Percentiles rank a stretch among this genome's conserved stretches.
phyloP scores from a whole-genome alignment of 2,113 vertebrate species.

The Channa argus region DNA sequence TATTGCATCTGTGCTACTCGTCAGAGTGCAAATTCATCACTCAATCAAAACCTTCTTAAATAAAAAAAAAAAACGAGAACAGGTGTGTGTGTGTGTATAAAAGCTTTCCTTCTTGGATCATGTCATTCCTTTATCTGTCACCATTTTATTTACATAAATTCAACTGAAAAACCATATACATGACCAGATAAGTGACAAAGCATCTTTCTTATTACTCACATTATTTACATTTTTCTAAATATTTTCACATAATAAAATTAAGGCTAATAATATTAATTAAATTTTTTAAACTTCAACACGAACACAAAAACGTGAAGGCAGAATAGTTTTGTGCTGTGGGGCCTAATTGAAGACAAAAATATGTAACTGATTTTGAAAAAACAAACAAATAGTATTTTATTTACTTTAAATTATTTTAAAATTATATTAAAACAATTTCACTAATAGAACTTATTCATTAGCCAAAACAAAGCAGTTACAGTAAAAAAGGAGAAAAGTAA shows the following conservation, averaged over 20 bases:
- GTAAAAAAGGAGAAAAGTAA: too few relatives aligned
- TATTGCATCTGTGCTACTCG: slow-evolving; percentile 76
- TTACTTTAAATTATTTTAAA: neutral
- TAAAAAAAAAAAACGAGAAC: slow-evolving; percentile 79
- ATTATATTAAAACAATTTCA: neutral
- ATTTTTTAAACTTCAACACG: too few relatives aligned
- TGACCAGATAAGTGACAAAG: slow-evolving; percentile 74
- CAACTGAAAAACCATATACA: slow-evolving; percentile 42
- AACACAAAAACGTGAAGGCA: neutral
- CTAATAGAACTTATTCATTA: too few relatives aligned
- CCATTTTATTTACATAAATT: slow-evolving; percentile 31
- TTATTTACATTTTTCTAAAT: too few relatives aligned
- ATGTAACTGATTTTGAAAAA: neutral
- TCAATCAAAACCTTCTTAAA: slow-evolving; percentile 83
- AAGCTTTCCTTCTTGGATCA: slow-evolving; percentile 64
- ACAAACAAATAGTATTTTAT: neutral
- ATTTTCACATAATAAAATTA: too few relatives aligned
- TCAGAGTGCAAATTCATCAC: slow-evolving; percentile 77
- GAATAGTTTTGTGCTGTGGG: neutral
- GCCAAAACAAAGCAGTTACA: too few relatives aligned
- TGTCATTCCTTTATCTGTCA: slow-evolving; percentile 42
- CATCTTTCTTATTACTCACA: neutral
- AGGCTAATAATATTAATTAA: too few relatives aligned
- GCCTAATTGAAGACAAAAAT: neutral
- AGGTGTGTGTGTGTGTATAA: slow-evolving; percentile 75